Evolutionary conservation across 2,797 vertebrate genomes (phyloP).

Genomic region (Sebastolobus alascanus): DNA sequence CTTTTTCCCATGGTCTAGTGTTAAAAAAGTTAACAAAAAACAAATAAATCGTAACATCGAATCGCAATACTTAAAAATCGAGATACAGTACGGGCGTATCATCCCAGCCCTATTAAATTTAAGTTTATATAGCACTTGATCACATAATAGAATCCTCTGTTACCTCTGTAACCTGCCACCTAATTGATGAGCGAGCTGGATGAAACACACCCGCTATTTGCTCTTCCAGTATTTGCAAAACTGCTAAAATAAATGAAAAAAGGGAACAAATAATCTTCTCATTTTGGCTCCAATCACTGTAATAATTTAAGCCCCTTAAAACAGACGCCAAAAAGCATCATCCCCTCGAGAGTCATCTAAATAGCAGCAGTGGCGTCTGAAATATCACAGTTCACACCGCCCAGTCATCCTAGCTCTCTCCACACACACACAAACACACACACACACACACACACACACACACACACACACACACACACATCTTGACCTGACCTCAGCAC

Average conservation of each 20-base stretch:
- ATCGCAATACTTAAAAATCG: no score
- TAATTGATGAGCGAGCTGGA: neutral
- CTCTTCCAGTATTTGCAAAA: neutral
- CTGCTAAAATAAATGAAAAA: neutral
- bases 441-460: neutral
- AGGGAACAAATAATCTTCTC: neutral
- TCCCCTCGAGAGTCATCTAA: neutral
- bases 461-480: constrained; percentile 14
- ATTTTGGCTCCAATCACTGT: neutral
- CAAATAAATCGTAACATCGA: no score
- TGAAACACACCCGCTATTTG: neutral
- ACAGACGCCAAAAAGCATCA: neutral
- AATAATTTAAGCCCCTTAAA: neutral
- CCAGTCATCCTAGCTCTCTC: constrained; percentile 4
- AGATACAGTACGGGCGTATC: no score
- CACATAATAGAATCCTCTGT: neutral
- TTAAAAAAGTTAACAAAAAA: no score
- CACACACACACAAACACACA: neutral
- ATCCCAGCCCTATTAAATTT: neutral
- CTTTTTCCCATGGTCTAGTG: no score
- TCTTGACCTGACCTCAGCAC: constrained; percentile 51
- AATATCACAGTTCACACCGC: constrained; percentile 1
- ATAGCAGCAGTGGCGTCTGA: neutral
- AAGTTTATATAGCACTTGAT: neutral
- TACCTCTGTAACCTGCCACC: neutral